Evolutionary conservation across 2,888 invertebrate species (phyloP).

Genomic region (Plemyria rubiginata): DNA sequence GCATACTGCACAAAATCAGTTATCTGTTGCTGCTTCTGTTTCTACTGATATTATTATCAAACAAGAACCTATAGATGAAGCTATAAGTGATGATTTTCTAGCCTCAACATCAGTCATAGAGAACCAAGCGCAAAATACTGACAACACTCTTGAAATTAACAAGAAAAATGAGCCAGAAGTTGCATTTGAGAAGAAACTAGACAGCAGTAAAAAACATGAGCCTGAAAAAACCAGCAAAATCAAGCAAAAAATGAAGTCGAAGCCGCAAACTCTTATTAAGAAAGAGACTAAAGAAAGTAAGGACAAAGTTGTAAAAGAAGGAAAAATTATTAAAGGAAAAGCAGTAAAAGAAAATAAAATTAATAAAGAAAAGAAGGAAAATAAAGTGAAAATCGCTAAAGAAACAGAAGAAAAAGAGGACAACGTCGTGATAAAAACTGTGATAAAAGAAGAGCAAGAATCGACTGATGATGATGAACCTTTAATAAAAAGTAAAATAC

Average conservation of each 20-base stretch:
- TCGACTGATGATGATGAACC: conserved; percentile 78
- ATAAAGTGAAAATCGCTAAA: conserved; percentile 50
- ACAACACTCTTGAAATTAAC: conserved; percentile 55
- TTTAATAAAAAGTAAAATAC: conserved; percentile 72
- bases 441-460: conserved; percentile 68
- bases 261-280: conserved; percentile 44
- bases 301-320: conserved; percentile 46
- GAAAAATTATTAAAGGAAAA: conserved; percentile 51
- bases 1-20: conserved; percentile 26
- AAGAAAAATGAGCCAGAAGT: conserved; percentile 9
- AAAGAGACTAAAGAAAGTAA: conserved; percentile 57
- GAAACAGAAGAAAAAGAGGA: conserved; percentile 54
- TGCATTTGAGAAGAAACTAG: conserved; percentile 34
- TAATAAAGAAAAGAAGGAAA: conserved; percentile 59
- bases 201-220: conserved; percentile 29
- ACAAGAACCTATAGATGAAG: conserved; percentile 72
- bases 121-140: conserved; percentile 50
- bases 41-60: conserved; percentile 49
- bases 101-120: conserved; percentile 37
- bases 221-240: conserved; percentile 54
- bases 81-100: conserved; percentile 41
- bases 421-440: conserved; percentile 48
- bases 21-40: conserved; percentile 19
- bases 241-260: conserved; percentile 55
- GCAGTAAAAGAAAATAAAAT: conserved; percentile 58